phyloP scores from a whole-genome alignment of 2,113 vertebrate species.

The Proteles cristata region DNA sequence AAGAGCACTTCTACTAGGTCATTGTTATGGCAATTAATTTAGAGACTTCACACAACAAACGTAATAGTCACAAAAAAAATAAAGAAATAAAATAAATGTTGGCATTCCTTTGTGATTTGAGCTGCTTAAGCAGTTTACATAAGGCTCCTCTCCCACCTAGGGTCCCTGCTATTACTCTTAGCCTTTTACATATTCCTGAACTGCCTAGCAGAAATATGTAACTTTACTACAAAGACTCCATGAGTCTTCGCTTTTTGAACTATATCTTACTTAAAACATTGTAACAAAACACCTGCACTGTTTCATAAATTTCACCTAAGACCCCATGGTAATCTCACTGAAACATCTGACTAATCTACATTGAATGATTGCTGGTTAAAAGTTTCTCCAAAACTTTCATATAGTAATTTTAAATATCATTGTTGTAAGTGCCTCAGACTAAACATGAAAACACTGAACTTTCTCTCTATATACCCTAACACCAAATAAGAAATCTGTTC shows the following conservation, averaged over 20 bases:
- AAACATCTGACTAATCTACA: neutral
- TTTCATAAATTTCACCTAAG: slow-evolving; percentile 3
- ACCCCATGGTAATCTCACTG: neutral
- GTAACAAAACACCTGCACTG: neutral
- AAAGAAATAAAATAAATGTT: no score
- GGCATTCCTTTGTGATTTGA: neutral
- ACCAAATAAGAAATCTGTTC: neutral
- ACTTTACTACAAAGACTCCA: no score
- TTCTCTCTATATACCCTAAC: neutral
- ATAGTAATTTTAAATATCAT: neutral
- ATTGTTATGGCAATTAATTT: neutral
- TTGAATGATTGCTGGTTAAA: neutral
- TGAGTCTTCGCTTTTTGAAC: neutral
- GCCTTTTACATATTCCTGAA: neutral
- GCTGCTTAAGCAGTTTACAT: neutral
- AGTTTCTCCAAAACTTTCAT: neutral
- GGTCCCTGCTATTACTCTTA: neutral
- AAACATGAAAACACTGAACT: neutral
- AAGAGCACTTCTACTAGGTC: neutral
- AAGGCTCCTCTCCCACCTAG: neutral
- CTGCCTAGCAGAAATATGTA: neutral
- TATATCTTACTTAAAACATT: neutral
- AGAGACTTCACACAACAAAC: neutral
- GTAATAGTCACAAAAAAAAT: neutral
- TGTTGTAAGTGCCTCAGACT: neutral